Percentiles rank a stretch among this genome's conserved stretches.
phyloP scores from a whole-genome alignment of 2,888 invertebrate species.

The Andrena camellia region DNA sequence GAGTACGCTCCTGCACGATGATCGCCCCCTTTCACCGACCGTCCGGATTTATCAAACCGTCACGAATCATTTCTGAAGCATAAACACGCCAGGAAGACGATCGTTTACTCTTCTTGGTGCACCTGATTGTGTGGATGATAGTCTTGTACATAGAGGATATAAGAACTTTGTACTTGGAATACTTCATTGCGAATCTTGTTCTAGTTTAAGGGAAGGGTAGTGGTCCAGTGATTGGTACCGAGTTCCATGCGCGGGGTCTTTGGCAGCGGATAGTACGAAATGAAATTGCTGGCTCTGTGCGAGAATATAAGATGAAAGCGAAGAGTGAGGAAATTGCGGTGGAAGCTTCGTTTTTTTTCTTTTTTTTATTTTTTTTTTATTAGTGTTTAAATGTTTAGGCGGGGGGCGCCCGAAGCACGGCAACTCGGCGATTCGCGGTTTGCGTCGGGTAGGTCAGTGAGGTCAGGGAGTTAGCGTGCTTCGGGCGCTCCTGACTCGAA shows the following conservation, averaged over 20 bases:
- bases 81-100: not conserved
- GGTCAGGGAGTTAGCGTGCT: too few relatives aligned
- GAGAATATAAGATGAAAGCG: too few relatives aligned
- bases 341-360: too few relatives aligned
- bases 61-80: slow-evolving; percentile 1
- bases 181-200: not conserved
- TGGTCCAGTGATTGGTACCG: not conserved
- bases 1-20: slow-evolving; percentile 64
- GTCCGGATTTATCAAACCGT: slow-evolving; percentile 9
- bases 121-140: not conserved
- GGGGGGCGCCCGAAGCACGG: too few relatives aligned
- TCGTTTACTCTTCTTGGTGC: not conserved
- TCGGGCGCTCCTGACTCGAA: too few relatives aligned
- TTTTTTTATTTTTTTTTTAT: too few relatives aligned
- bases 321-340: too few relatives aligned
- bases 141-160: slow-evolving; percentile 1
- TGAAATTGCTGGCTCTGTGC: too few relatives aligned
- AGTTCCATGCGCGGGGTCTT: not conserved
- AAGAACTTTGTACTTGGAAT: not conserved
- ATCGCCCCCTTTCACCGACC: slow-evolving; percentile 56
- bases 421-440: too few relatives aligned
- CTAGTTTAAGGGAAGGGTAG: not conserved
- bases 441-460: too few relatives aligned
- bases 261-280: too few relatives aligned
- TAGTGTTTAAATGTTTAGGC: too few relatives aligned